phyloP scores from a whole-genome alignment of 1,140 invertebrate genomes.

The Drosophila lacteicornis region DNA sequence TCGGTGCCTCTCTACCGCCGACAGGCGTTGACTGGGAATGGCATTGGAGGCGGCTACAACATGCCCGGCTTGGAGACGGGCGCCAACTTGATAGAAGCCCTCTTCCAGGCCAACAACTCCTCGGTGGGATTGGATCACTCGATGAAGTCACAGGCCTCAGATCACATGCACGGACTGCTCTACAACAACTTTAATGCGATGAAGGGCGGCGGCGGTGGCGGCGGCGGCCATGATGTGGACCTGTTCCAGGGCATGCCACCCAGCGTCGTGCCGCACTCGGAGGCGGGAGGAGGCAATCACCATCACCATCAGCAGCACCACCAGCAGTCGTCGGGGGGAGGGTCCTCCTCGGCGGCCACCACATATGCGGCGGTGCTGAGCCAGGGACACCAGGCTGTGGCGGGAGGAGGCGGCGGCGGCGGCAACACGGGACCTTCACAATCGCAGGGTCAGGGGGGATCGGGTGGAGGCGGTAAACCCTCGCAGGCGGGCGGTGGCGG shows the following conservation, averaged over 20 bases:
- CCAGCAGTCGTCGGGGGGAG: conserved; percentile 40
- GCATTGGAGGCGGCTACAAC: conserved; percentile 61
- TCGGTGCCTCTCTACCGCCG: conserved; percentile 86
- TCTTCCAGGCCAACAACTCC: conserved; percentile 76
- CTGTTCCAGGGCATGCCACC: conserved; percentile 62
- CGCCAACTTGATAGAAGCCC: conserved; percentile 72
- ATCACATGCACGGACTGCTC: conserved; percentile 63
- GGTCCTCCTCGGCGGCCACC: conserved; percentile 59
- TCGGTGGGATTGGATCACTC: conserved; percentile 50
- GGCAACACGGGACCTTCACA: conserved; percentile 27
- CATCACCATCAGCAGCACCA: conserved; percentile 39
- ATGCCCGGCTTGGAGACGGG: conserved; percentile 67
- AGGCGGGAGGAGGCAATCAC: conserved; percentile 5
- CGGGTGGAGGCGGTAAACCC: conserved; percentile 40
- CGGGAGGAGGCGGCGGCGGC: conserved; percentile 15
- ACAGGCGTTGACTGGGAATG: conserved; percentile 81
- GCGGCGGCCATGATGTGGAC: conserved; percentile 66
- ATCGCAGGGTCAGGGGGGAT: conserved; percentile 35
- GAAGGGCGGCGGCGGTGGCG: conserved; percentile 45
- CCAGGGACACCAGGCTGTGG: conserved; percentile 73
- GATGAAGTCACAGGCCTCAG: conserved; percentile 55
- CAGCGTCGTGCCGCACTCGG: conserved; percentile 23
- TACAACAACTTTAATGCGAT: conserved; percentile 75
- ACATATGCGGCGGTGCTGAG: conserved; percentile 85
- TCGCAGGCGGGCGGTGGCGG: conserved; percentile 46